phyloP scores from a whole-genome alignment of 2,888 invertebrate species.

The Troilus luridus region DNA sequence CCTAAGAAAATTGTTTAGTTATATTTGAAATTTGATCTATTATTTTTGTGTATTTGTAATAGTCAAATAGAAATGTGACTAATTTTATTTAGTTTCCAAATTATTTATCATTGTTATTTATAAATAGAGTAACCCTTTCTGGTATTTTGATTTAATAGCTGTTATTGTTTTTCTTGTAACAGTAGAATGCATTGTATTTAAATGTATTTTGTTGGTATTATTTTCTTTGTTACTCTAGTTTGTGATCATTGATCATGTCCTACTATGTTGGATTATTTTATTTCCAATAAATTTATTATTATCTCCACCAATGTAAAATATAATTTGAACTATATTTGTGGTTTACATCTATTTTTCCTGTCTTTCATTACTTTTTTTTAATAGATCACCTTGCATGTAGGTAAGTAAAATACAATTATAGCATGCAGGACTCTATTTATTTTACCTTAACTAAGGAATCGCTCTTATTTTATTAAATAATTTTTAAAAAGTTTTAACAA shows the following conservation, averaged over 20 bases:
- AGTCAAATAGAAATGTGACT: neutral
- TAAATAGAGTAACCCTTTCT: neutral
- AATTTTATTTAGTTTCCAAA: neutral
- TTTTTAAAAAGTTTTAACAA: too few relatives aligned
- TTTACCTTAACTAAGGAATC: too few relatives aligned
- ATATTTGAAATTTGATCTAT: neutral
- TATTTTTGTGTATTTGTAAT: neutral
- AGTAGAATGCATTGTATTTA: neutral
- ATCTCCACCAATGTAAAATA: neutral
- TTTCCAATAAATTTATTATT: neutral
- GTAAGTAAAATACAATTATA: too few relatives aligned
- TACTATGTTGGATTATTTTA: neutral
- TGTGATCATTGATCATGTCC: neutral
- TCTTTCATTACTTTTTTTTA: too few relatives aligned
- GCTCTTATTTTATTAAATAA: too few relatives aligned
- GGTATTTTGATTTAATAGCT: neutral
- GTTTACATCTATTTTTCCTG: neutral
- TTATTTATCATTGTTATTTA: neutral
- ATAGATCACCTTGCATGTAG: too few relatives aligned
- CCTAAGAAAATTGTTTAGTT: neutral
- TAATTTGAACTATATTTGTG: neutral
- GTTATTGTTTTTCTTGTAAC: neutral
- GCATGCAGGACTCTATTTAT: too few relatives aligned
- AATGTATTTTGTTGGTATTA: neutral
- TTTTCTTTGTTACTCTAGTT: neutral